Base-by-base conservation (phyloP, 2,888 invertebrate species). In the Drosophila vallismaia region DNA sequence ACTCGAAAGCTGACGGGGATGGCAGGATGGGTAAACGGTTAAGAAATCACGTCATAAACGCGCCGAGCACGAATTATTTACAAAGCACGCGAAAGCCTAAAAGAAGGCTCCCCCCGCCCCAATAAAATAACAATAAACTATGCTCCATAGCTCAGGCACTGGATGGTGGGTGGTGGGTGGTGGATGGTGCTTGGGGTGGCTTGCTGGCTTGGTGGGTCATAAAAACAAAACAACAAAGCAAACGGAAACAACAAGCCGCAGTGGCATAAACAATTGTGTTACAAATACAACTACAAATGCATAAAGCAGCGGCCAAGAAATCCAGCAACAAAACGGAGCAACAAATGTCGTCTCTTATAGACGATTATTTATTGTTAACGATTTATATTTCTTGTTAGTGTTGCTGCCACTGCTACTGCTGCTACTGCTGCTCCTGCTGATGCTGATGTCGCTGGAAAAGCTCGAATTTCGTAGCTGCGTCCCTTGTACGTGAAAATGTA, bases 71-170 rank as follows among this genome's bases (percentile, higher is more conserved):
- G 84, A 88, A 86, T 83, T 88, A 85, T 88, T 86, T 88, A 77
- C 88, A 75, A 86, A 88, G 80, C 88, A 83, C 66, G 74, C 80
- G 78, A 86, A 85, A 86, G 84, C 86, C 88, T 79, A 81, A 87
- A 87, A 85, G 77, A 86, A 76, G 68, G 72, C 76, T 74, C 80
- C 71, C 53, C 67, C 83, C 80, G 70, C 45, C 67, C 83, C 83
- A 84, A 84, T 88, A 84, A 84, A 84, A 84, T 84, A 84, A 84
- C 83, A 84, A 84, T 88, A 86, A 88, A 85, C 86, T 86, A 84
- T 82, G 77, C 69, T 53, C 49, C 40, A 62, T 72, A 67, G 57
- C 70, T 64, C 49, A 53, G 36, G 12, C 44, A 40, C 10, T 9
- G 46, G 46, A 1, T 38, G 12, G 5, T 38, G 38, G 29, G 46